Conservation (phyloP, 2,113 vertebrate species). For the Caranx ignobilis region DNA sequence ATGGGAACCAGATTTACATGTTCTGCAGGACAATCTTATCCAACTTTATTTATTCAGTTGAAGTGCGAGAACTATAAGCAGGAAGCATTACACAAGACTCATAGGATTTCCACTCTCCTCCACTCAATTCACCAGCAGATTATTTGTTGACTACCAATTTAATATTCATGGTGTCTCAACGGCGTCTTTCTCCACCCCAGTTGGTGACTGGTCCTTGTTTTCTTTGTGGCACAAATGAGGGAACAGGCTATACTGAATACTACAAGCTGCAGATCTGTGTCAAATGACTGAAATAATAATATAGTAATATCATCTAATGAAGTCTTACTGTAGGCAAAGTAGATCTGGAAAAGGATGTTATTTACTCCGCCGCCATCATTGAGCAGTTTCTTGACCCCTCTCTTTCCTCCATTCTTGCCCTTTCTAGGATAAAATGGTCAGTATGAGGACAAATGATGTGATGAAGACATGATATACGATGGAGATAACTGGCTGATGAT, state of each 20-base stretch:
- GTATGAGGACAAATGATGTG: conserved; percentile 44
- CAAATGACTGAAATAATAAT: neutral
- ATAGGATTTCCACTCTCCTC: neutral
- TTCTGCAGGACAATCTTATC: neutral
- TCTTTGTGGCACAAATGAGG: neutral
- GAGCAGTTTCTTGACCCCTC: neutral
- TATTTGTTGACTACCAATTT: neutral
- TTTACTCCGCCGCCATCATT: too few relatives aligned
- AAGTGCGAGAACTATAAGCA: neutral
- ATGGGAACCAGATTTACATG: conserved; percentile 1
- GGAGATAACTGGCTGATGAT: conserved; percentile 20
- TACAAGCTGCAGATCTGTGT: neutral
- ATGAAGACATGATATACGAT: conserved; percentile 24
- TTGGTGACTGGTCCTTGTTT: neutral
- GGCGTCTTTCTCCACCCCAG: neutral
- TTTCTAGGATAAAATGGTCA: conserved; percentile 24
- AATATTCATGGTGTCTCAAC: neutral
- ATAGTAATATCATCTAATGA: neutral
- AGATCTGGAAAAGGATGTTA: too few relatives aligned
- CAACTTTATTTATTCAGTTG: neutral
- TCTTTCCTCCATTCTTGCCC: conserved; percentile 9
- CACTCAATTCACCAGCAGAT: neutral
- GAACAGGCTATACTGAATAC: neutral
- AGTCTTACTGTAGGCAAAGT: too few relatives aligned
- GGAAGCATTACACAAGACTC: neutral